phyloP scores from a whole-genome alignment of 1,140 invertebrate species.

The Drosophila kanapiae region DNA sequence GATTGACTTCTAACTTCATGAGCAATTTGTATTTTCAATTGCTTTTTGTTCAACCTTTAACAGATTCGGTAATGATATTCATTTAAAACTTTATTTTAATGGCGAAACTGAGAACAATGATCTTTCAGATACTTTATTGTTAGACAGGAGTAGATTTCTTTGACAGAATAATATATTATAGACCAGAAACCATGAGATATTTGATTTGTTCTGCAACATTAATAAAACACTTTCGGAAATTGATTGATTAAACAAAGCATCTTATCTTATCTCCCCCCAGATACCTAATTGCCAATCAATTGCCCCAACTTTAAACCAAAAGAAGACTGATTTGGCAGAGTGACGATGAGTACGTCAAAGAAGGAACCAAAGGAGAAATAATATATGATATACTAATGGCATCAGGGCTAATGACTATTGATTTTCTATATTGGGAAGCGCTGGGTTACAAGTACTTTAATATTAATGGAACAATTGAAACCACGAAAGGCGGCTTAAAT shows the following conservation, averaged over 20 bases:
- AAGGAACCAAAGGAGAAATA: neutral
- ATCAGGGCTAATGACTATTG: slow-evolving; percentile 12
- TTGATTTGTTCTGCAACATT: neutral
- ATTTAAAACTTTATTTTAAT: neutral
- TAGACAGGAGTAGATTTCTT: neutral
- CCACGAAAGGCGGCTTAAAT: slow-evolving; percentile 2
- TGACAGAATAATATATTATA: neutral
- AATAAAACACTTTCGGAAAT: neutral
- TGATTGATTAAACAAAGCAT: neutral
- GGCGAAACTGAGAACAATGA: slow-evolving; percentile 14
- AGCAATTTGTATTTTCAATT: neutral
- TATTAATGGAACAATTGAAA: slow-evolving; percentile 5
- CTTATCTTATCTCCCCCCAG: neutral
- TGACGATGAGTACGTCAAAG: neutral
- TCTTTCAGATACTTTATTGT: slow-evolving; percentile 26
- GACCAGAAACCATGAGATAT: neutral
- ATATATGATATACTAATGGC: slow-evolving; percentile 3
- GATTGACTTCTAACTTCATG: neutral
- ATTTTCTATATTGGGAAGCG: slow-evolving; percentile 25
- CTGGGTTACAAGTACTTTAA: neutral
- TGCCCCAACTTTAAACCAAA: neutral
- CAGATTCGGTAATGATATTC: neutral
- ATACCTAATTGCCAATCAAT: neutral
- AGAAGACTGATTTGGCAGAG: neutral
- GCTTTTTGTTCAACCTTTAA: neutral